Evolutionary conservation across 2,113 vertebrate species (phyloP), one percentile per base, ranked within the genome.

Genomic region (Leucosticte australis): DNA sequence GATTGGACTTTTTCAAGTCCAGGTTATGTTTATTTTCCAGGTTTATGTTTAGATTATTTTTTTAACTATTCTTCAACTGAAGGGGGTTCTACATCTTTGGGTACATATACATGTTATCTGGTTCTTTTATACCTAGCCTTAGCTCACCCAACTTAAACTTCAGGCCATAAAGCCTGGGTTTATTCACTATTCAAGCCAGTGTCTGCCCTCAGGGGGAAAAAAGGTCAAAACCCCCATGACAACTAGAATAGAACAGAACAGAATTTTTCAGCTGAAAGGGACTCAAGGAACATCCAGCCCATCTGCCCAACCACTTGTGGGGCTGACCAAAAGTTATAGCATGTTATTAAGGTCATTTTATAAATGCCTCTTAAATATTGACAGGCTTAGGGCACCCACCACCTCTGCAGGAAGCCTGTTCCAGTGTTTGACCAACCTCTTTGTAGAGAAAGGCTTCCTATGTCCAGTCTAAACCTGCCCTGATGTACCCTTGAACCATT

Each of bases 341-440:
- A 11, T n/a, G 6, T 49, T 55, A 9, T 19, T 68, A 42, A 60
- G 9, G 5, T 3, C 5, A 57, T 26, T 78, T 6, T 26, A 7
- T 30, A 57, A 47, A 22, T 22, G 3, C 6, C 4, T 81, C 28
- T 49, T 33, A 44, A 69, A 55, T 2, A 37, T 1, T 53, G 22
- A 23, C 16, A 82, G 28, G 9, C 10, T 59, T 35, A 37, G 5
- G 69, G 2, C 8, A 59, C 7, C 2, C 1, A 15, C 2, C 9
- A 59, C 10, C 7, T 60, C 16, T 50, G 15, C 13, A 50, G 28
- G 11, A 74, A 49, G 9, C 11, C 16, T 75, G 46, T 60, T 75
- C 11, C 39, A n/a, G 6, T n/a, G 28, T 53, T 62, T 67, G 13
- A 37, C 21, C 46, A 80, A 13, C 1, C 11, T 57, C 3, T 65